Evolutionary conservation across 2,797 vertebrate species (phyloP).

Genomic region (Margarornis squamiger): DNA sequence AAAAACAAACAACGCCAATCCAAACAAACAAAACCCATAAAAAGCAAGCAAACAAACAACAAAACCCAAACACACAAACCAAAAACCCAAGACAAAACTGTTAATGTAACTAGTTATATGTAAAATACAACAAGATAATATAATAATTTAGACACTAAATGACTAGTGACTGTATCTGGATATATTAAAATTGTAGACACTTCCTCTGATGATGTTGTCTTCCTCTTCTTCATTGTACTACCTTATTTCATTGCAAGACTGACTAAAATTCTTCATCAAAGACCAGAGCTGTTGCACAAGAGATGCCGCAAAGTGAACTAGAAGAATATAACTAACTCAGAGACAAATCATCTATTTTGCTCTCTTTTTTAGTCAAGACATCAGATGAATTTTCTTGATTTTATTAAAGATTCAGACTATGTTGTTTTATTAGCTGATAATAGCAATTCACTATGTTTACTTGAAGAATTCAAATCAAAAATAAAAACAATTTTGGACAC

Average conservation of each 20-base stretch:
- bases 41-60: neutral
- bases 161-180: neutral
- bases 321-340: neutral
- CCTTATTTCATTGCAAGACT: neutral
- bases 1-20: neutral
- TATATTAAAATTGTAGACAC: neutral
- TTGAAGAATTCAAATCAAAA: neutral
- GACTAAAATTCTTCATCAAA: neutral
- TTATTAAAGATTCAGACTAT: neutral
- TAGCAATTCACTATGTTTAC: neutral
- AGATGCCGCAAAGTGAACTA: neutral
- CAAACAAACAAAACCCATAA: neutral
- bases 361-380: neutral
- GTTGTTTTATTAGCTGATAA: neutral
- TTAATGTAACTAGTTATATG: neutral
- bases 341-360: neutral
- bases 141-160: neutral
- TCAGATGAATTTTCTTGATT: neutral
- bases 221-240: neutral
- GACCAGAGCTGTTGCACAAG: neutral
- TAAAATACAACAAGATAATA: neutral
- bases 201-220: neutral
- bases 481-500: neutral
- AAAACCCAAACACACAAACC: too few relatives aligned
- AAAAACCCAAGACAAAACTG: neutral